These are phyloP conservation scores for Anarsia innoxiella DNA, from an alignment of 2,888 invertebrate genomes.

Conservation along the genomic window DNA sequence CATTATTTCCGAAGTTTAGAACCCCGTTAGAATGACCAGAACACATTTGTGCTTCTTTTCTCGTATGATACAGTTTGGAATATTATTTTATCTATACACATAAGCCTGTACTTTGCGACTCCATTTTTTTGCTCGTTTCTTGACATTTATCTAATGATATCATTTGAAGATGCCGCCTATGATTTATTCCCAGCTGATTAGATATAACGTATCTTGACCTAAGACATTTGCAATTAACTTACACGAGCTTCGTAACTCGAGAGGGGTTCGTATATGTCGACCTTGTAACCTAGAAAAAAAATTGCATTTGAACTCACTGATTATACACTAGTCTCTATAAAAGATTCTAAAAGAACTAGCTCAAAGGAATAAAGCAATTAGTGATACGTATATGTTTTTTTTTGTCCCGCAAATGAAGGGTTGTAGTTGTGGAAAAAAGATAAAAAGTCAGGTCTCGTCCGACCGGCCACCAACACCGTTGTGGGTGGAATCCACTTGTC, in stretches of 20 bases:
- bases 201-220: too few relatives aligned
- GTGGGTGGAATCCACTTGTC: slow-evolving; percentile 51
- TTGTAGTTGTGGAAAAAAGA: slow-evolving; percentile 31
- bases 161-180: too few relatives aligned
- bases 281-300: slow-evolving; percentile 5
- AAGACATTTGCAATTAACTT: too few relatives aligned
- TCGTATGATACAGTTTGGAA: too few relatives aligned
- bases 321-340: slow-evolving; percentile 1
- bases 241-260: too few relatives aligned
- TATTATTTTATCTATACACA: too few relatives aligned
- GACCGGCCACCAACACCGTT: slow-evolving; percentile 49
- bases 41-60: too few relatives aligned
- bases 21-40: slow-evolving; percentile 22
- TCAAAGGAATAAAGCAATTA: slow-evolving; percentile 37
- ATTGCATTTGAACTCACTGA: slow-evolving; percentile 3
- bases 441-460: slow-evolving; percentile 29
- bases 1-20: slow-evolving; percentile 17
- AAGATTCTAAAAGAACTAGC: slow-evolving; percentile 23
- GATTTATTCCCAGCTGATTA: too few relatives aligned
- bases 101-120: too few relatives aligned
- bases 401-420: slow-evolving; percentile 46
- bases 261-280: too few relatives aligned
- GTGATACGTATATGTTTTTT: slow-evolving; percentile 41
- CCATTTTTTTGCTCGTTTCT: too few relatives aligned
- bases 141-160: too few relatives aligned